Conservation (phyloP, 2,113 vertebrate species). For the Periophthalmus modestus region DNA sequence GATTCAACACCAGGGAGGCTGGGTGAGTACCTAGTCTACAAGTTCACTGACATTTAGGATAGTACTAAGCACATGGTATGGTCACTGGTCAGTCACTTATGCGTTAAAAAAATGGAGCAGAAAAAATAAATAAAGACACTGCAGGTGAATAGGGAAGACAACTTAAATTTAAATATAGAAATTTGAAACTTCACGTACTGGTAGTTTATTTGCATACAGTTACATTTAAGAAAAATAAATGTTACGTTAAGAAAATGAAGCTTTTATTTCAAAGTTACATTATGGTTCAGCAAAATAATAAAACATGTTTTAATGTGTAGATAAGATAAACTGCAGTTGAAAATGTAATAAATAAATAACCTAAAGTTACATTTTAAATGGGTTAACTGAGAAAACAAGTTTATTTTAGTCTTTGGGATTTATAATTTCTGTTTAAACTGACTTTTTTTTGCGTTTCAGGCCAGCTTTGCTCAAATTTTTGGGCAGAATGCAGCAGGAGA, state of each 20-base stretch:
- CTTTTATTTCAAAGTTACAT: background rate
- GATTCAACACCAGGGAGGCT: conserved; percentile 95
- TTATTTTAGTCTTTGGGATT: background rate
- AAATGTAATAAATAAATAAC: too few species aligned
- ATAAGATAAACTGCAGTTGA: too few species aligned
- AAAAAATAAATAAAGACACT: too few species aligned
- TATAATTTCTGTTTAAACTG: background rate
- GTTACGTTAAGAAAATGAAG: too few species aligned
- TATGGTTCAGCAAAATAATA: background rate
- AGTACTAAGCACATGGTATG: background rate
- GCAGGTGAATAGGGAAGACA: too few species aligned
- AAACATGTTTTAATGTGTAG: too few species aligned
- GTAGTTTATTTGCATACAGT: too few species aligned
- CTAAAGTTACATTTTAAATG: background rate
- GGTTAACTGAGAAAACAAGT: background rate
- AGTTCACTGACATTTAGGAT: background rate
- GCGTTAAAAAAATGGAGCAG: background rate
- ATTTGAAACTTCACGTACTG: too few species aligned
- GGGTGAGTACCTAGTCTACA: conserved; percentile 82
- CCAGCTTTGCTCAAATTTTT: conserved; percentile 64
- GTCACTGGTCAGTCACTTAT: background rate
- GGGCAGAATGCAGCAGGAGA: conserved; percentile 48
- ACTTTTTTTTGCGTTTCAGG: conserved; percentile 36
- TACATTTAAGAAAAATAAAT: too few species aligned
- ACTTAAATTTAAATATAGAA: too few species aligned